Conservation (phyloP, 2,888 invertebrate genomes). For the Epinotia demarniana region DNA sequence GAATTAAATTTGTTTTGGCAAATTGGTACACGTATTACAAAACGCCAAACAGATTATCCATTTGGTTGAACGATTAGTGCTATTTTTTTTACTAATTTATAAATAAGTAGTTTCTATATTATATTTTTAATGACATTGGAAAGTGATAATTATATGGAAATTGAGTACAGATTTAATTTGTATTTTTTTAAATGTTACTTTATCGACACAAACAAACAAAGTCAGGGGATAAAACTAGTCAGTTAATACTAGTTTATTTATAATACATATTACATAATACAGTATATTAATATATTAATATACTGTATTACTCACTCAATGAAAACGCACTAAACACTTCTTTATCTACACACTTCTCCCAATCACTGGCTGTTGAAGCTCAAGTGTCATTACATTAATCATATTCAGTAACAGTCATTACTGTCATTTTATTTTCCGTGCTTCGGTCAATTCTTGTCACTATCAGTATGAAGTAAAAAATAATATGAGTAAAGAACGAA, state of each 20-base stretch:
- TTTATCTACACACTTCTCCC: background rate
- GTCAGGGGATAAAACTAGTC: background rate
- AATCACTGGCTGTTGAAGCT: conserved; percentile 5
- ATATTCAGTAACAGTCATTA: background rate
- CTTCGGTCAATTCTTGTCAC: background rate
- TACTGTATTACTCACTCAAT: background rate
- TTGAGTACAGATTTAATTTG: no score
- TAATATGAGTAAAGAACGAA: conserved; percentile 6
- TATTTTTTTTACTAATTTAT: no score
- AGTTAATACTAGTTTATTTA: background rate
- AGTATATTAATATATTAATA: no score
- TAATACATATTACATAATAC: no score
- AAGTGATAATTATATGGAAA: no score
- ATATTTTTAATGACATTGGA: no score
- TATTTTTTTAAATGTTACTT: no score
- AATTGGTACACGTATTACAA: no score
- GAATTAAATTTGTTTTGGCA: no score
- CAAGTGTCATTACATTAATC: conserved; percentile 4
- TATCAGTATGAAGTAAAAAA: background rate
- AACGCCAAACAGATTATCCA: no score
- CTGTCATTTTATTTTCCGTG: conserved; percentile 1
- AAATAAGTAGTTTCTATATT: no score
- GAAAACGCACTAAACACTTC: background rate
- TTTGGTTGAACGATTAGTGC: no score
- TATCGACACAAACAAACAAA: background rate